These are phyloP conservation scores for Atta texana DNA, from an alignment of 1,140 invertebrate genomes.

Conservation along the genomic window DNA sequence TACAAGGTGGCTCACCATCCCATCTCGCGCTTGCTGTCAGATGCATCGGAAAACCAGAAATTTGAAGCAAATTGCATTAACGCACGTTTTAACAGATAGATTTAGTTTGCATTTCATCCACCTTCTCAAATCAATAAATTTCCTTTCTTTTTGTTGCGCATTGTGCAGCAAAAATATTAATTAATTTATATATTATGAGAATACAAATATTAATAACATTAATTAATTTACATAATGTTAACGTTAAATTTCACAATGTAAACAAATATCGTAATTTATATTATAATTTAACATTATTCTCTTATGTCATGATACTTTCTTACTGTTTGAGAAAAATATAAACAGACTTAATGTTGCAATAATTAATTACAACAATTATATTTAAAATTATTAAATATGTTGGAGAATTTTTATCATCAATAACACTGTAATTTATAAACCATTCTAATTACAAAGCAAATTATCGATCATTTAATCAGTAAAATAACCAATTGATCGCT, in stretches of 20 bases:
- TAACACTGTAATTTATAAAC: not conserved
- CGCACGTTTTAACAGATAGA: constrained; percentile 24
- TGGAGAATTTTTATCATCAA: not conserved
- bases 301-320: not conserved
- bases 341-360: too few relatives aligned
- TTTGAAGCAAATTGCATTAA: constrained; percentile 55
- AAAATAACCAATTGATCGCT: not conserved
- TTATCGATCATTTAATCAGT: not conserved
- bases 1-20: constrained; percentile 44
- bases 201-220: not conserved
- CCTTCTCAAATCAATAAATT: not conserved
- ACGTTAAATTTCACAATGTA: not conserved
- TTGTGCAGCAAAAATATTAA: too few relatives aligned
- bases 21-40: constrained; percentile 42
- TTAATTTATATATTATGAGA: too few relatives aligned
- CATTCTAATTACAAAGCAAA: not conserved
- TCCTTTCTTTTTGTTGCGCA: not conserved
- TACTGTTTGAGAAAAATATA: not conserved
- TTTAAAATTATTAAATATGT: not conserved
- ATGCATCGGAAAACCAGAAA: constrained; percentile 53
- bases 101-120: not conserved
- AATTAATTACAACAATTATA: not conserved
- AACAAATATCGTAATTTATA: not conserved
- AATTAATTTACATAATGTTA: not conserved
- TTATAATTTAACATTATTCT: not conserved